Conservation (phyloP, 2,113 vertebrate species). For the Procavia capensis region DNA sequence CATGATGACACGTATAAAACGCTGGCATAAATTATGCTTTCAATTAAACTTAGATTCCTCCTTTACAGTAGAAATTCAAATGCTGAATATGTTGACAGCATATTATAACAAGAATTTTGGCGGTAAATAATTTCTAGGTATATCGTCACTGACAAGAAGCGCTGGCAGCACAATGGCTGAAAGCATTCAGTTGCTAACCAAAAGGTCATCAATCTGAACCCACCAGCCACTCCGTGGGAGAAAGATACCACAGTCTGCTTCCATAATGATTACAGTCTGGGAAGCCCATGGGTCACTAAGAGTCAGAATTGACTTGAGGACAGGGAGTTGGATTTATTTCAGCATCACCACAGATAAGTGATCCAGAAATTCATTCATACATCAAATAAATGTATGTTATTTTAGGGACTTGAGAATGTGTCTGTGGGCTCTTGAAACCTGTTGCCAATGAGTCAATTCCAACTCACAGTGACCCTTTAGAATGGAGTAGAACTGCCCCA, state of each 20-base stretch:
- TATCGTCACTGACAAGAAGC: slow-evolving; percentile 31
- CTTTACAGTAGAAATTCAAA: slow-evolving; percentile 45
- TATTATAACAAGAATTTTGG: slow-evolving; percentile 38
- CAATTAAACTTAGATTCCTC: slow-evolving; percentile 29
- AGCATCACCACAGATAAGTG: slow-evolving; percentile 49
- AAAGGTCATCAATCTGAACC: too few species aligned
- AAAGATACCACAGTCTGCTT: too few species aligned
- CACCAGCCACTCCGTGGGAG: too few species aligned
- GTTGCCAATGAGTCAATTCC: too few species aligned
- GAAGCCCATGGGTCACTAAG: too few species aligned
- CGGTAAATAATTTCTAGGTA: slow-evolving; percentile 63
- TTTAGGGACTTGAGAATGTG: slow-evolving; percentile 57
- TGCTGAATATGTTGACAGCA: slow-evolving; percentile 39
- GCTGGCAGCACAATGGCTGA: too few species aligned
- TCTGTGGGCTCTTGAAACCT: background rate
- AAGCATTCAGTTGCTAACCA: too few species aligned
- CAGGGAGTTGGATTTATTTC: too few species aligned
- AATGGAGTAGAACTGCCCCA: too few species aligned
- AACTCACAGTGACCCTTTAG: too few species aligned
- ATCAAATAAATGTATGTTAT: slow-evolving; percentile 55
- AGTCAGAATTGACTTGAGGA: too few species aligned
- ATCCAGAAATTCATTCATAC: slow-evolving; percentile 65
- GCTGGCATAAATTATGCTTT: background rate
- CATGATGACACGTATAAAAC: slow-evolving; percentile 2
- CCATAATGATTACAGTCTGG: too few species aligned